Conservation (phyloP, 2,888 invertebrate species). For the Diarsia dahlii region DNA sequence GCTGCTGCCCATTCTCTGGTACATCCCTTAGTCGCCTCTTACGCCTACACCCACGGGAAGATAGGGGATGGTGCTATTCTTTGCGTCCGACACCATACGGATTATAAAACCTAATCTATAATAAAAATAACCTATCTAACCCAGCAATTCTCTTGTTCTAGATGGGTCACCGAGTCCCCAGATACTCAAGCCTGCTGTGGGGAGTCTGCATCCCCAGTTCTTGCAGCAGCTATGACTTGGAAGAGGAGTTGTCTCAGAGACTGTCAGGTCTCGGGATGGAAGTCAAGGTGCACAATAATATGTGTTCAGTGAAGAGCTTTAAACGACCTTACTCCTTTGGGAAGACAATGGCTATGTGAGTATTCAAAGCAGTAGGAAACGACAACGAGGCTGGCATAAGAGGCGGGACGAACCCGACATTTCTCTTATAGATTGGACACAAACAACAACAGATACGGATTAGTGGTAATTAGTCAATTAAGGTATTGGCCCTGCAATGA, state of each 20-base stretch:
- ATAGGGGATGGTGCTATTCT: no score
- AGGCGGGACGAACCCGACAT: background rate
- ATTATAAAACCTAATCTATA: no score
- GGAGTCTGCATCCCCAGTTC: conserved; percentile 91
- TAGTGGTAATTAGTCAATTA: no score
- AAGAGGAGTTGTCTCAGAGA: conserved; percentile 83
- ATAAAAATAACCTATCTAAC: no score
- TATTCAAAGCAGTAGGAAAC: conserved; percentile 37
- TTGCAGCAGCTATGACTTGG: conserved; percentile 89
- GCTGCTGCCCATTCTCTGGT: no score
- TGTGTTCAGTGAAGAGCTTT: conserved; percentile 84
- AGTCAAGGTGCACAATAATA: conserved; percentile 84
- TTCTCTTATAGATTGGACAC: background rate
- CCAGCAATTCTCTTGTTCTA: conserved; percentile 70
- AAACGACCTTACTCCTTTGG: conserved; percentile 85
- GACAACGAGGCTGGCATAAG: no score
- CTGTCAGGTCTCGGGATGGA: conserved; percentile 80
- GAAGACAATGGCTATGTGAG: conserved; percentile 87
- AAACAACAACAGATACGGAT: no score
- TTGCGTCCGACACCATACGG: no score
- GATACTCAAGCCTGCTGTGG: conserved; percentile 90
- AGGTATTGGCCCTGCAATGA: no score
- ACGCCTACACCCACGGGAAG: no score
- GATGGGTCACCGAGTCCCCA: conserved; percentile 91
- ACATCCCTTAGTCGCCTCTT: no score